Percentiles rank a stretch among this genome's conserved stretches.
phyloP scores from a whole-genome alignment of 2,797 vertebrate species.

The Platyrinchus mystaceus region DNA sequence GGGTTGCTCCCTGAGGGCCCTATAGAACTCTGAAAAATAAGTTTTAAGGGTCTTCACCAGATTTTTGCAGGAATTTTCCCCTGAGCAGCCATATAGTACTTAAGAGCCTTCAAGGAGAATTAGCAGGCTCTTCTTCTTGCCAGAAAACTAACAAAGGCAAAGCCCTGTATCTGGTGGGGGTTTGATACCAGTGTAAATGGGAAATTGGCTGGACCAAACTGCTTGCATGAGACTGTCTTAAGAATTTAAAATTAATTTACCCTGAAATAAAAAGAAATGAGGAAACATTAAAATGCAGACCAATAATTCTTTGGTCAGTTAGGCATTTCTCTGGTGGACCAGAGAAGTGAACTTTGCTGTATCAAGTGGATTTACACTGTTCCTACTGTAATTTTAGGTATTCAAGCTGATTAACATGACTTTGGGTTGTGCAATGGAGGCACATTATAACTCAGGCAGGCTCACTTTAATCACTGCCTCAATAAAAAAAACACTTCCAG shows the following conservation, averaged over 20 bases:
- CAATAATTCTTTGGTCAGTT: neutral
- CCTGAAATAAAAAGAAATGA: neutral
- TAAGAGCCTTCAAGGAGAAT: neutral
- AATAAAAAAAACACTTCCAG: slow-evolving; percentile 36
- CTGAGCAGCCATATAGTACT: rapidly evolving
- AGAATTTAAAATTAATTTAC: neutral
- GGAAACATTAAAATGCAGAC: neutral
- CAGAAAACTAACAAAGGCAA: neutral
- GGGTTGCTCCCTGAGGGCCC: neutral
- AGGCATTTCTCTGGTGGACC: neutral
- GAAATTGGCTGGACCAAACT: neutral
- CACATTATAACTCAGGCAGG: neutral
- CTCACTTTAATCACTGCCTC: slow-evolving; percentile 46
- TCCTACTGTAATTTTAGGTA: slow-evolving; percentile 22
- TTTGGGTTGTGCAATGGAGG: slow-evolving; percentile 49
- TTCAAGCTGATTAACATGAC: slow-evolving; percentile 54
- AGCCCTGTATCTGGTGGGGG: neutral
- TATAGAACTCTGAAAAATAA: neutral
- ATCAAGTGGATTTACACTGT: slow-evolving; percentile 22
- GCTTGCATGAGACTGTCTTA: neutral
- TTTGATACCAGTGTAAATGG: neutral
- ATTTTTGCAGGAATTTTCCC: neutral
- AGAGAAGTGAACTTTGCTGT: slow-evolving; percentile 4
- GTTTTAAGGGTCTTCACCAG: neutral
- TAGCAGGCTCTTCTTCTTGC: neutral